Base-by-base conservation (phyloP, 2,797 vertebrate genomes). In the Onychomys torridus region DNA sequence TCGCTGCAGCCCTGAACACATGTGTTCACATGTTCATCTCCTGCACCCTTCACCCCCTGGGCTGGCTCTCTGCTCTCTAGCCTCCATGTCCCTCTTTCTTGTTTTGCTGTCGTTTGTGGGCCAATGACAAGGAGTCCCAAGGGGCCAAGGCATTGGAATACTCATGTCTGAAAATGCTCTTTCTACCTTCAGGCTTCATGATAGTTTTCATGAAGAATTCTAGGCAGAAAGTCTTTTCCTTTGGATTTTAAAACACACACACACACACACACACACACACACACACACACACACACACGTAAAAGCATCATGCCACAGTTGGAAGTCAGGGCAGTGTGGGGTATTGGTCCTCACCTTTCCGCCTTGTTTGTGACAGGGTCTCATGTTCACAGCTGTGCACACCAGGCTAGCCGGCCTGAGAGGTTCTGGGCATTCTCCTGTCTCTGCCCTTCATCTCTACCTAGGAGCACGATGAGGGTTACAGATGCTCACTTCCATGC, bases 161-260 rank as follows among this genome's bases (percentile, higher is more conserved):
- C 2, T 2, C 17, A 16, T 59, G 81, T 61, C 77, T 84, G 59
- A 69, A 90, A 88, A 76, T 29, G 25, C 19, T 84, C 21, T 75
- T 71, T 67, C 61, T 91, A 34, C 17, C 49, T 61, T 63, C 37
- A 67, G 34, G 75, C 52, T 79, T 75, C 49, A 40, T 40, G 52
- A 84, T 37, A 32, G 46, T 11, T 57, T 94, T 52, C 14, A 61
- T 75, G 71, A 78, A 81, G 77, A 81, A 87, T 69, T 88, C 43
- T 57, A 91, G 46, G 75, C n/a, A 40, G 83, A 93, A 93, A 89
- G 55, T 16, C 34, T 85, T 78, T 90, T 86, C 59, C 43, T 81
- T 84, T 34, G 34, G 57, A 91, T 69, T n/a, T 57, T 3, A 71
- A 71, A 71, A 55, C 52, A 85, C 0, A 23, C 27, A 49, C 3